phyloP scores from a whole-genome alignment of 2,888 invertebrate species.

The Bugula neritina region DNA sequence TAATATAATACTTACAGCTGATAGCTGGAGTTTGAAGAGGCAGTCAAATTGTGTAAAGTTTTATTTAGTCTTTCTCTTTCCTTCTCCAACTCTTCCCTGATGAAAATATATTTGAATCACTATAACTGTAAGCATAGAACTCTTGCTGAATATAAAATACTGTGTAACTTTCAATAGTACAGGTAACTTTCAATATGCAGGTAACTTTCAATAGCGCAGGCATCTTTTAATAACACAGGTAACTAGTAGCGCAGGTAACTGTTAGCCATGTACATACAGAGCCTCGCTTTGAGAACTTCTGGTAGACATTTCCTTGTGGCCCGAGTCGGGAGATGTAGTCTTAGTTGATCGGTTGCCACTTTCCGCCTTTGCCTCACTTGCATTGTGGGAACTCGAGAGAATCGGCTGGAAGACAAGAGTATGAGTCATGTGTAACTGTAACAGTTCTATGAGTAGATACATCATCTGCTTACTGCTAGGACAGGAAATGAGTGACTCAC shows the following conservation, averaged over 20 bases:
- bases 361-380: not conserved
- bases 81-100: conserved; percentile 15
- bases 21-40: conserved; percentile 9
- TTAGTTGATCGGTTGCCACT: not conserved
- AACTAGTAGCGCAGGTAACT: too few relatives aligned
- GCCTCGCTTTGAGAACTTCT: conserved; percentile 13
- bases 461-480: too few relatives aligned
- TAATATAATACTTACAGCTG: conserved; percentile 17
- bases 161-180: too few relatives aligned
- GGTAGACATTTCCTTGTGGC: conserved; percentile 21
- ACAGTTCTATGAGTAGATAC: too few relatives aligned
- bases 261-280: conserved; percentile 9
- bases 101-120: too few relatives aligned
- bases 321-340: conserved; percentile 11
- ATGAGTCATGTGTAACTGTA: too few relatives aligned
- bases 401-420: conserved; percentile 18
- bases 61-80: conserved; percentile 9
- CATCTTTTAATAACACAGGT: too few relatives aligned
- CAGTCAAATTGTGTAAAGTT: not conserved
- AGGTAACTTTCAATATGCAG: too few relatives aligned
- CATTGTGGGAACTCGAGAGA: not conserved
- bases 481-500: too few relatives aligned
- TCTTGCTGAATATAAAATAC: too few relatives aligned
- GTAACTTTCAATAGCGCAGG: too few relatives aligned
- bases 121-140: too few relatives aligned